A percentile compares a stretch with the other conserved stretches of the same genome.
Evolutionary conservation across 2,113 vertebrate genomes (phyloP).

Genomic region (Anhinga rufa): DNA sequence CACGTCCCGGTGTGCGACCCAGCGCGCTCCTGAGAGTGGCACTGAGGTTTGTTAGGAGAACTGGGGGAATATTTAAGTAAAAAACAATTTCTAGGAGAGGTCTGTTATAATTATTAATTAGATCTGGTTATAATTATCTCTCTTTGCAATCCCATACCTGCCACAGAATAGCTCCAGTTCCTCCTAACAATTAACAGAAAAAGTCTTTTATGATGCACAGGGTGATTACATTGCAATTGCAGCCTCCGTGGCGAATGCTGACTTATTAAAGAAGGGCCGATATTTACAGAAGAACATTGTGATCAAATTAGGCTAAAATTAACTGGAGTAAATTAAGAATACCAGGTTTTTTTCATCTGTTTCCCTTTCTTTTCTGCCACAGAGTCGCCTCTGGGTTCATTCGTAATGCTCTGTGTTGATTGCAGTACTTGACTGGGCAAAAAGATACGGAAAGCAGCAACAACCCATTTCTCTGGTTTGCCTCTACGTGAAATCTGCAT

Average conservation of each 20-base stretch:
- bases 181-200: conserved; percentile 59
- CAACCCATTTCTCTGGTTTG: background rate
- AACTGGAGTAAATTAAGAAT: conserved; percentile 38
- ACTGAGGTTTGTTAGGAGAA: background rate
- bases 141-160: conserved; percentile 64
- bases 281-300: conserved; percentile 62
- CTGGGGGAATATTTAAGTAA: conserved; percentile 52
- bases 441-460: background rate
- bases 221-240: conserved; percentile 52
- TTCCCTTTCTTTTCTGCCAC: background rate
- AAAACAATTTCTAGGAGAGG: conserved; percentile 58
- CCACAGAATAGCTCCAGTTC: conserved; percentile 24
- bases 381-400: background rate
- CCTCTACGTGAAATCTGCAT: background rate
- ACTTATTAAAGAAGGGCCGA: conserved; percentile 44
- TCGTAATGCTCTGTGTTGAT: background rate
- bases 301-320: conserved; percentile 71
- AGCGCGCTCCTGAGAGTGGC: background rate
- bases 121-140: conserved; percentile 69
- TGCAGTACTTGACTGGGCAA: background rate
- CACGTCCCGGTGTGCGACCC: background rate
- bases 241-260: background rate
- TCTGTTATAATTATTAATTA: conserved; percentile 74
- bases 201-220: conserved; percentile 25
- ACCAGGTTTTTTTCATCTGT: background rate